These are phyloP conservation scores for Paragorgia papillata DNA, from an alignment of 92 coral and sea anemone genomes.

Conservation along the genomic window DNA sequence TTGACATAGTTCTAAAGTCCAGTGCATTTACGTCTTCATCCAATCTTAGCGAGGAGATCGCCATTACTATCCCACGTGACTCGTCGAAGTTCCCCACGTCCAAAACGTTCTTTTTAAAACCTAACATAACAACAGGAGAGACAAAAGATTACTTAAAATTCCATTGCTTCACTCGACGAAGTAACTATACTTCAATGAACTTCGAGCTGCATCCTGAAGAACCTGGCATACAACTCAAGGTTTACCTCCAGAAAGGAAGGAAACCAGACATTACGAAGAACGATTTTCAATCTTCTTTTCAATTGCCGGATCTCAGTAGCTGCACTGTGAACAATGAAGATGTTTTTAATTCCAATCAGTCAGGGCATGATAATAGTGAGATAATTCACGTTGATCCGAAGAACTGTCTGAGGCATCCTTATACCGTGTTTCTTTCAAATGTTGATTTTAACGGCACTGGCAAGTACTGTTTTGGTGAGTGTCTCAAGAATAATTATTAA, in stretches of 20 bases:
- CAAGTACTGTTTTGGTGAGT: conserved; percentile 69
- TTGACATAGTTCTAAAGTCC: conserved; percentile 43
- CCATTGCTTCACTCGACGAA: conserved; percentile 58
- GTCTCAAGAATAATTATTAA: background rate
- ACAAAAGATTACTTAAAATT: conserved; percentile 54
- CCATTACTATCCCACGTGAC: conserved; percentile 69
- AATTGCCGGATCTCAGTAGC: conserved; percentile 71
- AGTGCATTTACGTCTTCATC: conserved; percentile 6
- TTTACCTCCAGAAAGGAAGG: conserved; percentile 53
- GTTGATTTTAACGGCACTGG: conserved; percentile 61
- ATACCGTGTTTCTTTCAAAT: conserved; percentile 65
- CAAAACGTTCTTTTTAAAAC: conserved; percentile 55
- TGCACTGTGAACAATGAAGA: conserved; percentile 52
- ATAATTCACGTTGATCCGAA: conserved; percentile 46
- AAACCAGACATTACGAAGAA: conserved; percentile 58
- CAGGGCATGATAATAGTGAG: conserved; percentile 14
- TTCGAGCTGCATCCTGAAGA: conserved; percentile 68
- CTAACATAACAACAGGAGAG: conserved; percentile 21
- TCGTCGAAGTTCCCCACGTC: conserved; percentile 50
- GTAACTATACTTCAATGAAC: conserved; percentile 63
- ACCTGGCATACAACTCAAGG: conserved; percentile 43
- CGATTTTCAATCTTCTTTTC: conserved; percentile 55
- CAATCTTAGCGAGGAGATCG: conserved; percentile 53
- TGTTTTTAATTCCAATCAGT: background rate
- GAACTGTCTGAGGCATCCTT: conserved; percentile 73